Percentiles rank a stretch among this genome's conserved stretches.
These are phyloP conservation scores for Sebastes cheni DNA, from an alignment of 2,797 vertebrate species.

Conservation along the genomic window DNA sequence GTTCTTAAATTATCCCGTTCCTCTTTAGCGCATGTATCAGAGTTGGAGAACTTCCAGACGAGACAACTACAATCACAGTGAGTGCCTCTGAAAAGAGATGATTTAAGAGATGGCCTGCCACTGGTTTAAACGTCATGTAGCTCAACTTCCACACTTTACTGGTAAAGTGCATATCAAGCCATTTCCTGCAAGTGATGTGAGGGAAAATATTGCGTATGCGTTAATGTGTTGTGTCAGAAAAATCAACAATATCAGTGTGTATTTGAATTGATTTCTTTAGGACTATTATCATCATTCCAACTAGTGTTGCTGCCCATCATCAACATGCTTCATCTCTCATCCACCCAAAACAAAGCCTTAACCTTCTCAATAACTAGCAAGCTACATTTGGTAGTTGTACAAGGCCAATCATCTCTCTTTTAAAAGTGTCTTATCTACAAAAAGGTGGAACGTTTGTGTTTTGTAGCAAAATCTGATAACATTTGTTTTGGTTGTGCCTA, in stretches of 20 bases:
- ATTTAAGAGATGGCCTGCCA: constrained; percentile 76
- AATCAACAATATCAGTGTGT: neutral
- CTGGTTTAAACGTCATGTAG: constrained; percentile 52
- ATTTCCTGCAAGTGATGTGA: constrained; percentile 51
- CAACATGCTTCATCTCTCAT: neutral
- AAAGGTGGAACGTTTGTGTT: neutral
- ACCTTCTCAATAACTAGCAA: constrained; percentile 9
- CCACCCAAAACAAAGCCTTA: neutral
- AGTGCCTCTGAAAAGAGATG: constrained; percentile 78
- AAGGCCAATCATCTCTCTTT: constrained; percentile 8
- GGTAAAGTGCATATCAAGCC: constrained; percentile 46
- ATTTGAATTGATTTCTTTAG: constrained; percentile 4
- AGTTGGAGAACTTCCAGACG: constrained; percentile 85
- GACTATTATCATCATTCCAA: neutral
- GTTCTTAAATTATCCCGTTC: constrained; percentile 83
- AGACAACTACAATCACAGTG: constrained; percentile 83
- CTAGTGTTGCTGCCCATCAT: neutral
- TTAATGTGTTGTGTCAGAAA: constrained; percentile 1
- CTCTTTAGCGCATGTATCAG: constrained; percentile 77
- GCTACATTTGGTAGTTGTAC: neutral
- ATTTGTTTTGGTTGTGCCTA: neutral
- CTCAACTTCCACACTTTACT: constrained; percentile 47
- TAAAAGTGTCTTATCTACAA: neutral
- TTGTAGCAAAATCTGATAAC: constrained; percentile 3
- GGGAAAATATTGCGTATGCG: constrained; percentile 11